phyloP scores from a whole-genome alignment of 2,113 vertebrate species.

The Harpagus bidentatus region DNA sequence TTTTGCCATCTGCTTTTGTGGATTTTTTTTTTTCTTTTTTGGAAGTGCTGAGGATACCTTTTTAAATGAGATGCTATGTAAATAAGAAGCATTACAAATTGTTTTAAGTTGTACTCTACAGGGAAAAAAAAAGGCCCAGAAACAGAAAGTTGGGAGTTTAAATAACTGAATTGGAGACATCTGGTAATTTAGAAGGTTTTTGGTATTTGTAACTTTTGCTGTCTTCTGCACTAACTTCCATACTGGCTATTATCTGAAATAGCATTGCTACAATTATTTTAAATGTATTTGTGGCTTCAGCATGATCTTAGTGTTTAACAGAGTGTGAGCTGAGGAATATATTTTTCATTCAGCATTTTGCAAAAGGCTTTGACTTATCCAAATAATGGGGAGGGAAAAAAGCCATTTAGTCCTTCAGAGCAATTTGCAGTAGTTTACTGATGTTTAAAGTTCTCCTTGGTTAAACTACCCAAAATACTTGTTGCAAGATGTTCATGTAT shows the following conservation, averaged over 20 bases:
- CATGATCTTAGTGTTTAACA: not conserved
- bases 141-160: not conserved
- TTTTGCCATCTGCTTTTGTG: slow-evolving; percentile 12
- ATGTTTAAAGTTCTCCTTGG: not conserved
- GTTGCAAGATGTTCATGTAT: rapidly evolving
- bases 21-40: not conserved
- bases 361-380: not conserved
- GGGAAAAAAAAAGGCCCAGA: not conserved
- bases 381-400: not conserved
- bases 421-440: not conserved
- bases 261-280: not conserved
- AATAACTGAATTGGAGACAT: not conserved
- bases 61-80: not conserved
- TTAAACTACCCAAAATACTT: not conserved
- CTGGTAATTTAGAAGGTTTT: not conserved
- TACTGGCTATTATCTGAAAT: not conserved
- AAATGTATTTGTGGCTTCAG: not conserved
- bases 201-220: not conserved
- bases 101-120: not conserved
- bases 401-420: not conserved
- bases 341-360: not conserved
- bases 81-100: not conserved
- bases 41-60: not conserved
- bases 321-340: not conserved
- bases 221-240: not conserved